A percentile compares a stretch with the other conserved stretches of the same genome.
Conservation (phyloP, 2,888 invertebrate species). For the Theretra japonica region DNA sequence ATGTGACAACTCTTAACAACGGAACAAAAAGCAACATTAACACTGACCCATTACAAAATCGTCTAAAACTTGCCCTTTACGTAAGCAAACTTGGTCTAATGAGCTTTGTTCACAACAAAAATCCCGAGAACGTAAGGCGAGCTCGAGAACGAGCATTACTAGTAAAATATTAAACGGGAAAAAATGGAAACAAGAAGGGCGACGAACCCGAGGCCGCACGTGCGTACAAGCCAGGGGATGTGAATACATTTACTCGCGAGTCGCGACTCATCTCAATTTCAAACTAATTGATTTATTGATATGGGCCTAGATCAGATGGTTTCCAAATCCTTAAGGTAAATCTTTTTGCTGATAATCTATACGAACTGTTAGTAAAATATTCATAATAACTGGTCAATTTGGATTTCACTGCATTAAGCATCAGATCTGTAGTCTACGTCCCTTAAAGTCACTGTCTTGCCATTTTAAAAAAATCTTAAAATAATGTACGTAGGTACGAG, state of each 20-base stretch:
- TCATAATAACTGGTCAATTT: too few species aligned
- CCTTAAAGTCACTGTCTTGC: too few species aligned
- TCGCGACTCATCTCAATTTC: neutral
- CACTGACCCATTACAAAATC: conserved; percentile 9
- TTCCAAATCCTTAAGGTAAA: too few species aligned
- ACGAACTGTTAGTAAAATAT: too few species aligned
- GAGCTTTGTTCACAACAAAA: conserved; percentile 22
- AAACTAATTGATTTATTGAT: neutral
- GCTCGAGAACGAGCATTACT: conserved; percentile 14
- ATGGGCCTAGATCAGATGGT: neutral
- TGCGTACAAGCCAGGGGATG: neutral
- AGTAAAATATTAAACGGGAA: conserved; percentile 17
- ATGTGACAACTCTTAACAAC: neutral
- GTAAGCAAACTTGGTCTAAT: conserved; percentile 9
- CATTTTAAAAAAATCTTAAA: too few species aligned
- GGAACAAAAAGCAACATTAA: conserved; percentile 1
- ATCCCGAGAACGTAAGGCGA: neutral
- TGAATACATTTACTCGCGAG: neutral
- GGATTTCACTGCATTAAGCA: too few species aligned
- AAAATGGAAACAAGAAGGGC: conserved; percentile 12
- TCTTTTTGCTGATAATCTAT: too few species aligned
- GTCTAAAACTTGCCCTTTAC: conserved; percentile 5
- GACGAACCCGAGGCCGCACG: neutral
- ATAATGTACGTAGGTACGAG: too few species aligned
- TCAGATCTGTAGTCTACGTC: too few species aligned